Evolutionary conservation across 2,888 invertebrate genomes (phyloP).

Genomic region (Encarsia formosa): DNA sequence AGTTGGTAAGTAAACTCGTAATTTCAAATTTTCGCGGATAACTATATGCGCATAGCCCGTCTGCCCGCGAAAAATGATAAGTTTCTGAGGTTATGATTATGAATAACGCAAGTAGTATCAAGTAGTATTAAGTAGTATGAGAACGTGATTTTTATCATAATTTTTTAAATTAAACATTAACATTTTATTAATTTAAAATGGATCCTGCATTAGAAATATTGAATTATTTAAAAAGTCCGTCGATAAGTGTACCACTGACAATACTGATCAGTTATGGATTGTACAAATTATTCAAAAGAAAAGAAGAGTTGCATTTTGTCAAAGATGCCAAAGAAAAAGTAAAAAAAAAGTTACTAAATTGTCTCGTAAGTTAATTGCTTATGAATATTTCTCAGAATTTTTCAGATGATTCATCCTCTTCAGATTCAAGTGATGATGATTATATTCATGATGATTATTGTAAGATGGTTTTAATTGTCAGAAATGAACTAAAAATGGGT

Average conservation of each 20-base stretch:
- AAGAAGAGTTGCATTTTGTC: neutral
- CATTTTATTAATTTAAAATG: too few relatives aligned
- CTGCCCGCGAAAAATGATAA: too few relatives aligned
- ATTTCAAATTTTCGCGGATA: too few relatives aligned
- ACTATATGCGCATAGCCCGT: too few relatives aligned
- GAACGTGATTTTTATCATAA: too few relatives aligned
- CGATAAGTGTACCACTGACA: constrained; percentile 12
- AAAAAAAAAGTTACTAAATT: neutral
- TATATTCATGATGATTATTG: constrained; percentile 49
- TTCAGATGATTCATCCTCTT: constrained; percentile 6
- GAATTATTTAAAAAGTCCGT: constrained; percentile 15
- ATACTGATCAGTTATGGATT: constrained; percentile 19
- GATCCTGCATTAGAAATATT: constrained; percentile 5
- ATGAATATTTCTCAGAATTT: constrained; percentile 2
- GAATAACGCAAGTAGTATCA: too few relatives aligned
- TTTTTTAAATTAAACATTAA: too few relatives aligned
- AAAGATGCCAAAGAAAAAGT: constrained; percentile 3
- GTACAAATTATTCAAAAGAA: constrained; percentile 20
- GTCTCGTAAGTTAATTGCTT: neutral
- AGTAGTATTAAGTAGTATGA: too few relatives aligned
- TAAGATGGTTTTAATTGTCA: constrained; percentile 81
- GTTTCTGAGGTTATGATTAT: too few relatives aligned
- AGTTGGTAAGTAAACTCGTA: too few relatives aligned
- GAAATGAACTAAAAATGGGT: constrained; percentile 90
- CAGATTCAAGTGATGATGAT: constrained; percentile 4